Evolutionary conservation across 1,140 invertebrate species (phyloP).

Genomic region (Idris sp.): DNA sequence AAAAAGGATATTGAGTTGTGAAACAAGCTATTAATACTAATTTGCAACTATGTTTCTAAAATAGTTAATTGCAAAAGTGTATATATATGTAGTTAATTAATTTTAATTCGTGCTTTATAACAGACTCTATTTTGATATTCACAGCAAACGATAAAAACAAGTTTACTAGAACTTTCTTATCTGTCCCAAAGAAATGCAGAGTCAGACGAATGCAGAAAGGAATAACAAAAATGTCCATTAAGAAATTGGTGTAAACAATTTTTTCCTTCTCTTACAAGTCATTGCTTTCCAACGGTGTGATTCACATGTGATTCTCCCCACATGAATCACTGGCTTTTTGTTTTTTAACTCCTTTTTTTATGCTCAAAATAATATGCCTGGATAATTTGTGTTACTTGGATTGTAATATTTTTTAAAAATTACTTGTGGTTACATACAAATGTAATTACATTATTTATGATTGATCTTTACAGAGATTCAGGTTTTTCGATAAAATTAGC

Average conservation of each 20-base stretch:
- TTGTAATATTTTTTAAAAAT: no score
- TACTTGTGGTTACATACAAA: slow-evolving; percentile 2
- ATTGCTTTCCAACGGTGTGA: slow-evolving; percentile 13
- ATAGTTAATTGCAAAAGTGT: slow-evolving; percentile 19
- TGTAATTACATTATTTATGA: slow-evolving; percentile 6
- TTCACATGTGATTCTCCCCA: neutral
- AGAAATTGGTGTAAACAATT: slow-evolving; percentile 22
- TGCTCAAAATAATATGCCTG: no score
- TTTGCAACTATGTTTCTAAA: no score
- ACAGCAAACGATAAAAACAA: slow-evolving; percentile 3
- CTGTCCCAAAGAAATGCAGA: slow-evolving; percentile 3
- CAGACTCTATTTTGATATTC: slow-evolving; percentile 5
- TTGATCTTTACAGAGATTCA: slow-evolving; percentile 32
- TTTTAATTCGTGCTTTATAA: neutral
- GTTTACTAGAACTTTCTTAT: slow-evolving; percentile 24
- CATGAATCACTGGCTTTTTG: slow-evolving; percentile 7
- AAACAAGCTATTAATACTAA: no score
- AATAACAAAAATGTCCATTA: slow-evolving; percentile 5
- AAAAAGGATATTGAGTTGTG: slow-evolving; percentile 4
- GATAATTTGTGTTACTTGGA: no score
- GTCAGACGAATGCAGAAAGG: no score
- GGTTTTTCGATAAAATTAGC: slow-evolving; percentile 42
- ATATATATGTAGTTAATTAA: no score
- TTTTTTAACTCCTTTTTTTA: no score
- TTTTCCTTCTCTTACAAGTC: slow-evolving; percentile 4